These are phyloP conservation scores for Nymphalis polychloros DNA, from an alignment of 2,888 invertebrate species.

Conservation along the genomic window DNA sequence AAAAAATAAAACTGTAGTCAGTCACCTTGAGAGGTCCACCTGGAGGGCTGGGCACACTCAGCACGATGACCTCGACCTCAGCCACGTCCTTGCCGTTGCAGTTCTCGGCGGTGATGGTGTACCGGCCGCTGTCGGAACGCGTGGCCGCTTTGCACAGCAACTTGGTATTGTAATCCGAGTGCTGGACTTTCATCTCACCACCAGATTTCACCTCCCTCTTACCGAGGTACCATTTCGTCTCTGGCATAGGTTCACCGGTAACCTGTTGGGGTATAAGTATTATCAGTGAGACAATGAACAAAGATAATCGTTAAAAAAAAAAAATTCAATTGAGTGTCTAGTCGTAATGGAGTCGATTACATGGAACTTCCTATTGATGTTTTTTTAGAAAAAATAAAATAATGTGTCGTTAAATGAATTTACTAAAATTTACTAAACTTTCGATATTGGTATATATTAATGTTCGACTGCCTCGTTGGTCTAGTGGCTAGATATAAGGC, in stretches of 20 bases:
- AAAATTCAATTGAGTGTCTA: background rate
- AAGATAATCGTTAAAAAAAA: background rate
- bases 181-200: constrained; percentile 89
- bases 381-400: too few relatives aligned
- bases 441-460: too few relatives aligned
- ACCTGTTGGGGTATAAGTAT: constrained; percentile 53
- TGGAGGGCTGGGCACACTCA: constrained; percentile 94
- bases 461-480: too few relatives aligned
- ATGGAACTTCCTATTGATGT: too few relatives aligned
- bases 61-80: constrained; percentile 93
- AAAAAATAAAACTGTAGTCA: background rate
- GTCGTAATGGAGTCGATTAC: too few relatives aligned
- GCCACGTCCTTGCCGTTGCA: constrained; percentile 96
- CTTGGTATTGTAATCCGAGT: constrained; percentile 93
- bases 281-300: background rate
- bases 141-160: constrained; percentile 89
- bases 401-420: background rate
- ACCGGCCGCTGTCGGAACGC: constrained; percentile 93
- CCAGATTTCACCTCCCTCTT: constrained; percentile 88
- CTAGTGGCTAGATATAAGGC: too few relatives aligned
- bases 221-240: constrained; percentile 94
- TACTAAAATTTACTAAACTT: too few relatives aligned
- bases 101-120: constrained; percentile 96
- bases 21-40: constrained; percentile 93
- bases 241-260: constrained; percentile 96